Base-by-base conservation (phyloP, 2,797 vertebrate genomes). In the Neostethus bicornis region DNA sequence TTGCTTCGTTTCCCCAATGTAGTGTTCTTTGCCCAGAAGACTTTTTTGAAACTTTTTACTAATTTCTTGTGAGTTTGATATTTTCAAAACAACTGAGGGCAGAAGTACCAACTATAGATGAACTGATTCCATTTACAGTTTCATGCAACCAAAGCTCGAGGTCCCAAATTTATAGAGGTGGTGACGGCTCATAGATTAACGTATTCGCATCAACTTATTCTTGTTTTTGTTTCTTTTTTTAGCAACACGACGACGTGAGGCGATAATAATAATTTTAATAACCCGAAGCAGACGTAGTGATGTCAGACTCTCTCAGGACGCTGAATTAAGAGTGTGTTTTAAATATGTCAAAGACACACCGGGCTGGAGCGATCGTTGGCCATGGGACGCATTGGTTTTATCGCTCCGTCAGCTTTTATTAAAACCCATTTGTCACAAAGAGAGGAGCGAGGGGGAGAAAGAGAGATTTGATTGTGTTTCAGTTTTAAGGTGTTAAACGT, bases 381-480 rank as follows among this genome's bases (percentile, higher is more conserved):
- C 87, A 87, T 77, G 85, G 85, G 84, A 90, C 77, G 84, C 85
- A 81, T 92, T 93, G 92, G 92, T 93, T 92, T 91, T 87, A 90
- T 91, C 82, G 81, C 87, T 92, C 88, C 87, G 85, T 90, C 91
- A 90, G 82, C 73, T 90, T 90, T 92, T 92, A 93, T 93, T 93
- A 93, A 93, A 92, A 90, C 85, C 84, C 89, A 92, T 92, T 92
- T 71, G 87, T 93, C 91, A 91, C 77, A 66, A 84, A 71, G 75
- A 76, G 79, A 77, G 64, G 28, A 43, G 31, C 31, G 57, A 43
- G 17, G 19, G 46, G 39, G 13, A 56, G 21, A 9, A 10, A 29
- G 47, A 51, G 53, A 55, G 52, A 53, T 42, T 69, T 51, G 51
- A 37, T 69, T 57, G 57, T 76, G 67, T 72, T 60, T 39, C 13